Evolutionary conservation across 2,797 vertebrate species (phyloP).

Genomic region (Siniperca undulata): DNA sequence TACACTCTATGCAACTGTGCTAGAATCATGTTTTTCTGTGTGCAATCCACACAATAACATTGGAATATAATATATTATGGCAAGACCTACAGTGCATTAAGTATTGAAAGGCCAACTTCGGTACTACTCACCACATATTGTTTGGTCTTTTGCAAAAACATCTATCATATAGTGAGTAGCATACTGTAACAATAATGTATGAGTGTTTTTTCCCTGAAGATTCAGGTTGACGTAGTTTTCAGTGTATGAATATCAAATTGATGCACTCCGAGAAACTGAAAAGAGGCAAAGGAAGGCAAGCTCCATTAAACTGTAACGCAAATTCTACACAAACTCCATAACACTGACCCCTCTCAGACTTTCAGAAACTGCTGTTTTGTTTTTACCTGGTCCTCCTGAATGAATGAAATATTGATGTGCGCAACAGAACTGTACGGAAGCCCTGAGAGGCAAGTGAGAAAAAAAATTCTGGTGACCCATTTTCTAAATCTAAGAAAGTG

Average conservation of each 20-base stretch:
- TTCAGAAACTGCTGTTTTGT: conserved; percentile 49
- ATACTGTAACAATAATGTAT: conserved; percentile 32
- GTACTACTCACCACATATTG: background rate
- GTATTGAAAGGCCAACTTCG: background rate
- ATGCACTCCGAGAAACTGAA: conserved; percentile 22
- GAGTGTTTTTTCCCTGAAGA: conserved; percentile 18
- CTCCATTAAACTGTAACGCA: conserved; percentile 40
- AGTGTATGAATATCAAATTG: conserved; percentile 39
- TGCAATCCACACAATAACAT: background rate
- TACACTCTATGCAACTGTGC: background rate
- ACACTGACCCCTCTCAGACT: conserved; percentile 27
- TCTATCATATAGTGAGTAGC: background rate
- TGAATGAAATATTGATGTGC: conserved; percentile 62
- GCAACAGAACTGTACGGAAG: conserved; percentile 1
- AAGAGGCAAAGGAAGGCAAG: conserved; percentile 12
- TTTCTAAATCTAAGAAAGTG: too few relatives aligned
- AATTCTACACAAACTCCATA: conserved; percentile 14
- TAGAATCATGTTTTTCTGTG: background rate
- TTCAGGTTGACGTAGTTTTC: conserved; percentile 26
- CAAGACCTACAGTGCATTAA: background rate
- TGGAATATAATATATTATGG: background rate
- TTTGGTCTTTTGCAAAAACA: conserved; percentile 5
- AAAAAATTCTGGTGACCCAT: too few relatives aligned
- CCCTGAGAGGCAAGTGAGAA: too few relatives aligned
- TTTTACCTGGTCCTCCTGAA: conserved; percentile 45